Evolutionary conservation across 2,797 vertebrate genomes (phyloP), one percentile per base, ranked within the genome.

Genomic region (Myotis myotis): DNA sequence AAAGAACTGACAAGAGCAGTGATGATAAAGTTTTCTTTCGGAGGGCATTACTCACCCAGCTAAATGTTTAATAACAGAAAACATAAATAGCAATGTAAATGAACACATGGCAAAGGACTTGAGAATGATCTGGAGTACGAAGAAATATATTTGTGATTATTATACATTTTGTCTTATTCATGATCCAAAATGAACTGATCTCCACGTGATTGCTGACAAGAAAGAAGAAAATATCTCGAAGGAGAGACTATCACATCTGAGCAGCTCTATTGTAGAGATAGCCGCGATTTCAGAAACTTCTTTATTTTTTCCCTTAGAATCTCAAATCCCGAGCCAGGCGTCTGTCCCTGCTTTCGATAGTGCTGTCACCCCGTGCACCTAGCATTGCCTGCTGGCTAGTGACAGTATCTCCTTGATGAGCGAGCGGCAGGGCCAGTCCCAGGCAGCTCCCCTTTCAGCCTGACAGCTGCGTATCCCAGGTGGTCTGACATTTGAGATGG

Each of bases 401-500:
- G 97, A 97, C 70, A 97, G 97, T 75, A 64, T 96, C 97, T 97
- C 81, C 95, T 96, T 97, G 97, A 97, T 85, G 96, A 97, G 97
- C 71, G 92, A 97, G 33, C 55, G 97, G 36, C 60, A 19, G 1
- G 98, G 98, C 97, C 62, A 94, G 96, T 98, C 97, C 96, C 97
- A 95, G 95, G 97, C 98, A 98, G 98, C 98, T 99, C 98, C 87
- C 41, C 98, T 99, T 99, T 99, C 99, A 99, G 98, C 96, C 98
- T 97, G 96, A 99, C 99, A 99, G 99, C 99, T 99, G 99, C 93
- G 66, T 98, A 98, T 99, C 99, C 99, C 99, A 99, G 99, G 99
- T 99, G 99, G 99, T 99, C 99, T 99, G 99, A 99, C 99, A 99
- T 99, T 99, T 98, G 99, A 99, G 99, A 99, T 98, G 98, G 98